Conservation (phyloP, 1,140 invertebrate species). For the Idris sp. region DNA sequence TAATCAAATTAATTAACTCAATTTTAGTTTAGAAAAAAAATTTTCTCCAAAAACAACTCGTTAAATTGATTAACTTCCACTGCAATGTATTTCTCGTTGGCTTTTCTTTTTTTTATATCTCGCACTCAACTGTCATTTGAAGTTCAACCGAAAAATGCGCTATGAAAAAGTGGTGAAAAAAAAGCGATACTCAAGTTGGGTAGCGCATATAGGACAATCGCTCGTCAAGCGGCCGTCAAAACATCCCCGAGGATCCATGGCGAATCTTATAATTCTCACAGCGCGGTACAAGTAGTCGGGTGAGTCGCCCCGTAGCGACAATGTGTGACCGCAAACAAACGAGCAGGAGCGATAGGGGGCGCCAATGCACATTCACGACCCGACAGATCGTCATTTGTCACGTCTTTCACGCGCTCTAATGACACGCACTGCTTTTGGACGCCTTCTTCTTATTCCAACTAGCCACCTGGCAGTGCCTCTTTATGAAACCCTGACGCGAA, state of each 20-base stretch:
- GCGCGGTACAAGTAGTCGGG: constrained; percentile 49
- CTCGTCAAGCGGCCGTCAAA: constrained; percentile 77
- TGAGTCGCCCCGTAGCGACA: constrained; percentile 64
- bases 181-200: constrained; percentile 63
- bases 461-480: constrained; percentile 65
- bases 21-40: too few relatives aligned
- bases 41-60: too few relatives aligned
- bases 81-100: constrained; percentile 34
- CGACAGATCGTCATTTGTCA: constrained; percentile 78
- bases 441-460: constrained; percentile 71
- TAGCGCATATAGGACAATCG: constrained; percentile 72
- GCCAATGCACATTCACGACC: constrained; percentile 74
- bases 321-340: constrained; percentile 78
- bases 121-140: constrained; percentile 42
- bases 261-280: constrained; percentile 73
- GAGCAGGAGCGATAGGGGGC: constrained; percentile 77
- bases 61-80: constrained; percentile 55
- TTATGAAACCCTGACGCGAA: constrained; percentile 60
- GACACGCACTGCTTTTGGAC: constrained; percentile 78
- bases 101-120: constrained; percentile 24
- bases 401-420: constrained; percentile 77
- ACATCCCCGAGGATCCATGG: constrained; percentile 76
- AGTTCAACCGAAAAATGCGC: constrained; percentile 44
- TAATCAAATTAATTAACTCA: too few relatives aligned
- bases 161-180: constrained; percentile 32